Evolutionary conservation across 2,888 invertebrate species (phyloP).

Genomic region (Tenthredo mesomela): DNA sequence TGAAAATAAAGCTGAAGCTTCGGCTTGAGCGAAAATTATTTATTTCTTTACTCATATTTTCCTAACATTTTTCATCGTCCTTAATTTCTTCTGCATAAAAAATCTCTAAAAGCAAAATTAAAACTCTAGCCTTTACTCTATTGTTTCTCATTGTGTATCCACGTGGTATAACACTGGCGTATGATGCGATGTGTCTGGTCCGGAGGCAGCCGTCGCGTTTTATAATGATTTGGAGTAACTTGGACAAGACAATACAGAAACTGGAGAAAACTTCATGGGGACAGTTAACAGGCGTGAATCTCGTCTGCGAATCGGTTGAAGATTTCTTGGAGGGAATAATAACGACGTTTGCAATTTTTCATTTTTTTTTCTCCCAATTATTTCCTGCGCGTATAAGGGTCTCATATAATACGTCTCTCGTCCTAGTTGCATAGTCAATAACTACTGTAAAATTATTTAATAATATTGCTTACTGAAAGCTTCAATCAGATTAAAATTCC

Average conservation of each 20-base stretch:
- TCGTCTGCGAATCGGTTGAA: not conserved
- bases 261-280: conserved; percentile 1
- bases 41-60: not conserved
- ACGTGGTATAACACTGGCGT: conserved; percentile 1
- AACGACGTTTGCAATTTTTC: not conserved
- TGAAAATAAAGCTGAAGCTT: not conserved
- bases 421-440: not conserved
- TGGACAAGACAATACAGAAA: conserved; percentile 9
- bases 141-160: not conserved
- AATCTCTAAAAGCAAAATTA: not conserved
- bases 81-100: not conserved
- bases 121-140: not conserved
- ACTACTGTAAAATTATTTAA: not conserved
- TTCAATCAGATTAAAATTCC: not conserved
- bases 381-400: not conserved
- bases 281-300: not conserved
- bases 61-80: not conserved
- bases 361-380: not conserved
- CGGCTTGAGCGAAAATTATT: not conserved
- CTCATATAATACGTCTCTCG: not conserved
- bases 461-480: not conserved
- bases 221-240: conserved; percentile 1
- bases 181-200: not conserved
- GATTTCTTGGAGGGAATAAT: not conserved
- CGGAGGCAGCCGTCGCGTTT: not conserved